Evolutionary conservation across 2,888 invertebrate genomes (phyloP).

Genomic region (Fragum fragum): DNA sequence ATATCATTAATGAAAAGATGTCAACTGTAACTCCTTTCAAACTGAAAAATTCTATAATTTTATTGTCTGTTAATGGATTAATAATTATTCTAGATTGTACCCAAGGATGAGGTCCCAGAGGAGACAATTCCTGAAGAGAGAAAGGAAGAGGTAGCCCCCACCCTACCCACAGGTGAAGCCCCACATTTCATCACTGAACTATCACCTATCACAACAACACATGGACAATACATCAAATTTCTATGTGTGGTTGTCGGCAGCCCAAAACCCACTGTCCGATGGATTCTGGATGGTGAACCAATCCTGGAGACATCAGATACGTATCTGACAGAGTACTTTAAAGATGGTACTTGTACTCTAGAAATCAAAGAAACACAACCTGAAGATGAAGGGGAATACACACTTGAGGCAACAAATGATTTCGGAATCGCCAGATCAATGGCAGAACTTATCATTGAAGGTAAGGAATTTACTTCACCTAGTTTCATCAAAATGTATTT

Average conservation of each 20-base stretch:
- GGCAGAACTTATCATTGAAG: slow-evolving; percentile 83
- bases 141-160: slow-evolving; percentile 73
- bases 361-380: slow-evolving; percentile 98
- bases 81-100: slow-evolving; percentile 47
- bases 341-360: slow-evolving; percentile 90
- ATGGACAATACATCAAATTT: slow-evolving; percentile 79
- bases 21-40: no score
- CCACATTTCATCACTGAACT: slow-evolving; percentile 75
- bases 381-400: slow-evolving; percentile 98
- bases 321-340: slow-evolving; percentile 72
- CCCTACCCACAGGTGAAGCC: slow-evolving; percentile 73
- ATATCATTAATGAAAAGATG: no score
- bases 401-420: slow-evolving; percentile 97
- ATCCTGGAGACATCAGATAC: slow-evolving; percentile 86
- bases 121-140: slow-evolving; percentile 59
- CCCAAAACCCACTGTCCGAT: slow-evolving; percentile 89
- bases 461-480: slow-evolving; percentile 66
- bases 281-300: slow-evolving; percentile 93
- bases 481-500: no score
- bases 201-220: slow-evolving; percentile 72
- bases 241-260: slow-evolving; percentile 80
- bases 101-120: slow-evolving; percentile 59
- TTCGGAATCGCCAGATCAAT: slow-evolving; percentile 96
- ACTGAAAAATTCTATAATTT: no score
- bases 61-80: no score